A percentile compares a stretch with the other conserved stretches of the same genome.
Conservation (phyloP, 2,888 invertebrate genomes). For the Oscheius sp. region DNA sequence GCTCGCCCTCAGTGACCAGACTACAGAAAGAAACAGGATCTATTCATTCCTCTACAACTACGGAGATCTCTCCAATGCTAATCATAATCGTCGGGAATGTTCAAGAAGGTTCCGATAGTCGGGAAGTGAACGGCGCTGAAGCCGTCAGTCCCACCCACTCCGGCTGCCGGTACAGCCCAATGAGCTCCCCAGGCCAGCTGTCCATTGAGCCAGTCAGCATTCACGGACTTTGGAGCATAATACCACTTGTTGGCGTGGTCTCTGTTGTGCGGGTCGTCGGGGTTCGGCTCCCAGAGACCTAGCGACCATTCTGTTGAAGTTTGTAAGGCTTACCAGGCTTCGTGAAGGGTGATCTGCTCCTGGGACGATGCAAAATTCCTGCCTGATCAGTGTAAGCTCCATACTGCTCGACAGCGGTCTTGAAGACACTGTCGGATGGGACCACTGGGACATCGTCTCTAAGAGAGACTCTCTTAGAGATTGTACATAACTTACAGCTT, state of each 20-base stretch:
- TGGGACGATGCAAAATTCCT: slow-evolving; percentile 62
- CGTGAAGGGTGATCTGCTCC: slow-evolving; percentile 66
- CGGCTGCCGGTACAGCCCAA: slow-evolving; percentile 69
- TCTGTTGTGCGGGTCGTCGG: slow-evolving; percentile 63
- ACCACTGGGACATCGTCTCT: slow-evolving; percentile 53
- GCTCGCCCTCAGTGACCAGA: too few species aligned
- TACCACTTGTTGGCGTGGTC: slow-evolving; percentile 65
- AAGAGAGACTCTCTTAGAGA: neutral
- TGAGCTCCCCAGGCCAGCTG: slow-evolving; percentile 64
- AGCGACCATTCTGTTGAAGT: slow-evolving; percentile 10
- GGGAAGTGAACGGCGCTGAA: slow-evolving; percentile 66
- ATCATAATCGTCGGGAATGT: slow-evolving; percentile 70
- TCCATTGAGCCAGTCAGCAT: slow-evolving; percentile 63
- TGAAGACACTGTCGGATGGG: slow-evolving; percentile 53
- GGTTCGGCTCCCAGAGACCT: slow-evolving; percentile 66
- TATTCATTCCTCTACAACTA: slow-evolving; percentile 15
- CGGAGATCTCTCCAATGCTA: slow-evolving; percentile 26
- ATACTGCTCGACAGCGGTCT: slow-evolving; percentile 45
- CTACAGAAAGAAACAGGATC: too few species aligned
- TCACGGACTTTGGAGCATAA: slow-evolving; percentile 59
- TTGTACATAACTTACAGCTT: slow-evolving; percentile 16
- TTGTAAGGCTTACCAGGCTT: slow-evolving; percentile 56
- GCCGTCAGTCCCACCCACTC: slow-evolving; percentile 67
- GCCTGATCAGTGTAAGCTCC: slow-evolving; percentile 52
- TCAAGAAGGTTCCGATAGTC: slow-evolving; percentile 65